Base-by-base conservation (phyloP, 1,140 invertebrate genomes). In the Drosophila ironensis region DNA sequence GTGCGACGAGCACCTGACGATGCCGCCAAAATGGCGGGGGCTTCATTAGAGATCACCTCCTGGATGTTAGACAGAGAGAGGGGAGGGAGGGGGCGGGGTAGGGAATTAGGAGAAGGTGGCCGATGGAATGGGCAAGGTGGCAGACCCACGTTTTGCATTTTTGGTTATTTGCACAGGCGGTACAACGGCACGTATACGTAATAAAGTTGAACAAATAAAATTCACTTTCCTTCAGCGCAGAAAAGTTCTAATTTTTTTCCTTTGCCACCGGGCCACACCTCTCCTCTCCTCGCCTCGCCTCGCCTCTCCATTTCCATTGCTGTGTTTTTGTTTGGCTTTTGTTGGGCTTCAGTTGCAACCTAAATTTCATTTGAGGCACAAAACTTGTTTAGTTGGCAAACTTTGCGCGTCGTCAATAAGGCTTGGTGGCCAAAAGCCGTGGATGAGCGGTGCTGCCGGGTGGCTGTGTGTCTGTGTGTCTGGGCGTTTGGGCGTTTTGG, bases 131-230 rank as follows among this genome's bases (percentile, higher is more conserved):
- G 9, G 24, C 11, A 25, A 8, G 1, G 0, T 37, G 33, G 28
- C 25, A 12, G 20, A 30, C 35, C 35, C 66, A 72, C 78, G 64
- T 86, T 84, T 86, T 86, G 80, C 80, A 86, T 86, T 86, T 63
- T 86, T 75, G 74, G 78, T 84, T 82, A 82, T 84, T 82, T 82
- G 74, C 69, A 82, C 69, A 82, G 69, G 78, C 77, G 47, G 74
- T 72, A 75, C 80, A 87, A 67, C 81, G 71, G 71, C 80, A 86
- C 80, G 80, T 86, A 86, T 86, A 75, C 75, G 80, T 86, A 87
- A 86, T 87, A 86, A 86, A 86, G 75, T 86, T 86, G 66, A 87
- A 78, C 80, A 86, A 87, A 86, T 87, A 87, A 86, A 86, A 86
- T 86, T 80, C 80, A 86, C 80, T 86, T 86, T 87, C 81, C 52